A percentile compares a stretch with the other conserved stretches of the same genome.
These are phyloP conservation scores for Perizoma flavofasciatum DNA, from an alignment of 2,888 invertebrate genomes.

Conservation along the genomic window DNA sequence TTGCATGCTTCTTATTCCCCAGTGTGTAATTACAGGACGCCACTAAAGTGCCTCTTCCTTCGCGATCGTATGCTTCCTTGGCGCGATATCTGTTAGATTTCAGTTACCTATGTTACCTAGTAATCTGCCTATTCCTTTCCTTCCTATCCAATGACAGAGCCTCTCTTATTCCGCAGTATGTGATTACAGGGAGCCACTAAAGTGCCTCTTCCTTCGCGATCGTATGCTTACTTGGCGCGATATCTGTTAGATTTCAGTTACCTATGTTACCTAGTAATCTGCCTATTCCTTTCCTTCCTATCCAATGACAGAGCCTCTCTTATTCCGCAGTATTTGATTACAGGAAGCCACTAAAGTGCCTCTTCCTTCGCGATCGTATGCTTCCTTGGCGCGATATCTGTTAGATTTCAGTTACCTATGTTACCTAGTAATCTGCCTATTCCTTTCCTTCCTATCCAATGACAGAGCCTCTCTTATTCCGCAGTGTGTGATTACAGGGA, in stretches of 20 bases:
- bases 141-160: constrained; percentile 27
- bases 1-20: constrained; percentile 48
- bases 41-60: constrained; percentile 72
- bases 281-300: constrained; percentile 2
- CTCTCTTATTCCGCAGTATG: constrained; percentile 56
- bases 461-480: constrained; percentile 46
- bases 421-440: no score
- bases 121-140: background rate
- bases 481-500: constrained; percentile 72
- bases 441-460: constrained; percentile 7
- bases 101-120: no score
- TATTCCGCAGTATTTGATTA: constrained; percentile 61
- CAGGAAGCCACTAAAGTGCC: constrained; percentile 72
- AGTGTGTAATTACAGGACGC: constrained; percentile 72
- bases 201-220: constrained; percentile 74
- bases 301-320: constrained; percentile 39
- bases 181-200: constrained; percentile 72
- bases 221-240: constrained; percentile 48
- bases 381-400: constrained; percentile 62
- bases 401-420: constrained; percentile 1
- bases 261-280: no score
- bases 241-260: constrained; percentile 39
- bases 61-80: constrained; percentile 55
- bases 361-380: constrained; percentile 75
- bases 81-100: constrained; percentile 52